These are phyloP conservation scores for Arctocebus calabarensis DNA, from an alignment of 2,797 vertebrate genomes.

Conservation along the genomic window DNA sequence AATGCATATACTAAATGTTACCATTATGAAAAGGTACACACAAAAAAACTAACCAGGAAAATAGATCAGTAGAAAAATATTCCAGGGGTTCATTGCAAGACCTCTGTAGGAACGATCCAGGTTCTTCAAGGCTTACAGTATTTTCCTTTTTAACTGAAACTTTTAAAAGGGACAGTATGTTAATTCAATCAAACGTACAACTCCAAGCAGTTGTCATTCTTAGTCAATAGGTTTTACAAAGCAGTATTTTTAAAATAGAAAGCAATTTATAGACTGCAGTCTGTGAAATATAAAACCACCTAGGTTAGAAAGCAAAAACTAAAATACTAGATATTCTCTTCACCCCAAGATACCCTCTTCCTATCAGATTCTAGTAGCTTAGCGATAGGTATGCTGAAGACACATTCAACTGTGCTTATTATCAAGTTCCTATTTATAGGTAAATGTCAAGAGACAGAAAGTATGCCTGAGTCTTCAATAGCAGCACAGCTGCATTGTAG, in stretches of 20 bases:
- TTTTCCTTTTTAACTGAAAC: conserved; percentile 66
- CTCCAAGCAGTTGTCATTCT: neutral
- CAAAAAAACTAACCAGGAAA: conserved; percentile 66
- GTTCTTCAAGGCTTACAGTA: neutral
- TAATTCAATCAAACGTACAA: conserved; percentile 15
- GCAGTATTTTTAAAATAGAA: conserved; percentile 38
- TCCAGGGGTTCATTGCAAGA: conserved; percentile 32
- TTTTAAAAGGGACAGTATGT: conserved; percentile 9
- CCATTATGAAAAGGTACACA: neutral
- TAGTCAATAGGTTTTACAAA: conserved; percentile 46
- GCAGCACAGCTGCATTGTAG: conserved; percentile 49
- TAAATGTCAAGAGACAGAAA: conserved; percentile 34
- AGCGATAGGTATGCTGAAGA: neutral
- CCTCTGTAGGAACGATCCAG: neutral
- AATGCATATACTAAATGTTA: neutral
- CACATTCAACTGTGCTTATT: neutral
- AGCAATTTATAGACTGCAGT: neutral
- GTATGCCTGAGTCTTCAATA: neutral
- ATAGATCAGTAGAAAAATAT: conserved; percentile 17
- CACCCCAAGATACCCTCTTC: neutral
- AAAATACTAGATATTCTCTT: neutral
- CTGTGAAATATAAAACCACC: conserved; percentile 5
- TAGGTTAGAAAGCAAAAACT: neutral
- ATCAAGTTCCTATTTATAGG: conserved; percentile 58
- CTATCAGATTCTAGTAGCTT: conserved; percentile 25